Conservation (phyloP, 2,113 vertebrate species). For the Scytalopus superciliaris region DNA sequence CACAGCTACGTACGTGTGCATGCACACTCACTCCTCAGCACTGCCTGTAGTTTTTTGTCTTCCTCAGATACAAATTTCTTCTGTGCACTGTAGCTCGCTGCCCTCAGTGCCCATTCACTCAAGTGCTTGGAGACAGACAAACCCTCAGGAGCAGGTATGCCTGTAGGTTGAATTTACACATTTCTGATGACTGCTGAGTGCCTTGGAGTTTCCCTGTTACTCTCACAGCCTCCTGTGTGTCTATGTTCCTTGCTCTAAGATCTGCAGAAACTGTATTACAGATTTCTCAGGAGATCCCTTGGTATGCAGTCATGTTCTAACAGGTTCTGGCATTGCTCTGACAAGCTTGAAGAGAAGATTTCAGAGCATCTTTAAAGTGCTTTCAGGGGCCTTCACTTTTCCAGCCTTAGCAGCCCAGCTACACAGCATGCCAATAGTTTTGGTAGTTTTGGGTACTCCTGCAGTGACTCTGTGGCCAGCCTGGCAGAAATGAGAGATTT, state of each 20-base stretch:
- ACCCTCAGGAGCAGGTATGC: neutral
- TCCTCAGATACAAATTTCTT: neutral
- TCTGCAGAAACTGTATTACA: neutral
- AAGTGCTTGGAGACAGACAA: neutral
- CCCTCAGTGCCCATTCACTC: rapidly evolving
- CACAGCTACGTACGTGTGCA: rapidly evolving
- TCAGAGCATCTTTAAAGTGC: neutral
- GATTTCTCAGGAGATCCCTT: neutral
- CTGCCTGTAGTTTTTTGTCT: neutral
- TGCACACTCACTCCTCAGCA: neutral
- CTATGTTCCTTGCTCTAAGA: neutral
- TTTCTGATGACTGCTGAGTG: neutral
- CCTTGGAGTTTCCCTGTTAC: rapidly evolving
- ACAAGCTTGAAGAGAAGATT: neutral
- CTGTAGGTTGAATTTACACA: neutral
- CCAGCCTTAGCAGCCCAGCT: neutral
- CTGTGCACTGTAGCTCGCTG: neutral
- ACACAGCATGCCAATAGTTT: neutral
- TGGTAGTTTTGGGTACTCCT: neutral
- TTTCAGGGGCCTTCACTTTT: neutral
- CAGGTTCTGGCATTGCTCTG: neutral
- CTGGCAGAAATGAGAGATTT: neutral
- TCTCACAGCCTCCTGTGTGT: rapidly evolving
- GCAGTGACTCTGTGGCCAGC: rapidly evolving
- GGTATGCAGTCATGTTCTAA: neutral